Percentiles rank a stretch among this genome's conserved stretches.
phyloP scores from a whole-genome alignment of 2,888 invertebrate genomes.

The Campopleginae sp. region DNA sequence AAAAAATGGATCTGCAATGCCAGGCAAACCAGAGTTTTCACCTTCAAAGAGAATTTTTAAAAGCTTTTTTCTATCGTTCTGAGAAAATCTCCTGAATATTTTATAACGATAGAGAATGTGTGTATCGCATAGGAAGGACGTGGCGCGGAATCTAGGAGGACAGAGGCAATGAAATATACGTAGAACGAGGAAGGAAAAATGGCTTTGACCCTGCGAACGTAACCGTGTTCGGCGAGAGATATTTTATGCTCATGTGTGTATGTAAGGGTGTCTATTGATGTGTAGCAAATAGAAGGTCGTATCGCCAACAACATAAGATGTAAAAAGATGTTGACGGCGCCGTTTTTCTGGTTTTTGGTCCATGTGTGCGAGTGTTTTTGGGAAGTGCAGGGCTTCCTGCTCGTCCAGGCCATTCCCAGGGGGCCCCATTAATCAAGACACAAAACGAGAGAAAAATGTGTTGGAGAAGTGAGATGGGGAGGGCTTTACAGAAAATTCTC shows the following conservation, averaged over 20 bases:
- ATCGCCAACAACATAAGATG: not conserved
- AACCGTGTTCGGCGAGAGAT: conserved; percentile 29
- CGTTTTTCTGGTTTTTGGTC: conserved; percentile 15
- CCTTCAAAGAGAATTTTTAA: conserved; percentile 8
- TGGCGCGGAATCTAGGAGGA: conserved; percentile 49
- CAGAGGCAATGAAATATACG: conserved; percentile 49
- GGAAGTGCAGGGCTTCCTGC: conserved; percentile 39
- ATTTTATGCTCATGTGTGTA: not conserved
- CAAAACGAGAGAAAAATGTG: conserved; percentile 60
- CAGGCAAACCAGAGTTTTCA: not conserved
- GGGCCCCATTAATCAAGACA: conserved; percentile 74
- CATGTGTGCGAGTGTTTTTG: not conserved
- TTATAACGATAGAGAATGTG: conserved; percentile 5
- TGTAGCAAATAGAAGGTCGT: conserved; percentile 22
- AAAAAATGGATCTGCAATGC: conserved; percentile 6
- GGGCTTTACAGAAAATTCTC: conserved; percentile 68
- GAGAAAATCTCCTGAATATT: not conserved
- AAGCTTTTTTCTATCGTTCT: conserved; percentile 34
- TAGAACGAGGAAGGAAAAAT: conserved; percentile 48
- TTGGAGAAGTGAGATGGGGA: conserved; percentile 41
- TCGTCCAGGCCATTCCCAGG: conserved; percentile 43
- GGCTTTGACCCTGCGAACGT: conserved; percentile 32
- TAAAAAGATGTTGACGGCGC: not conserved
- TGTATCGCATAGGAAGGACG: conserved; percentile 24
- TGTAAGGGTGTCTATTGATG: conserved; percentile 19